Evolutionary conservation across 2,797 vertebrate species (phyloP).

Genomic region (Luscinia megarhynchos): DNA sequence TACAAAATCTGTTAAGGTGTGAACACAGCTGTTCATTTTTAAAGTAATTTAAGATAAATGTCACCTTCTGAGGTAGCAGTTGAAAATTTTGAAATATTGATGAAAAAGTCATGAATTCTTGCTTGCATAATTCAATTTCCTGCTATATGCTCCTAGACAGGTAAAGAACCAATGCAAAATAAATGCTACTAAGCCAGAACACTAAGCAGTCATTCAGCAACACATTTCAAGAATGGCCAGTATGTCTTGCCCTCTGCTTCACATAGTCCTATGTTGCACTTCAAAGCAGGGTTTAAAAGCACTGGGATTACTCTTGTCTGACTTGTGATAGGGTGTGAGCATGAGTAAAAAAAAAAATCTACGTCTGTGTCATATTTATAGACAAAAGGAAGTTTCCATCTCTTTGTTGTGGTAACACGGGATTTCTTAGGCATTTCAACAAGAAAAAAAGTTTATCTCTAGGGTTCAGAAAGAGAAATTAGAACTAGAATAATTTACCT

Average conservation of each 20-base stretch:
- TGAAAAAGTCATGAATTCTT: background rate
- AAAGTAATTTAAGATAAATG: background rate
- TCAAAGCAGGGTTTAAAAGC: background rate
- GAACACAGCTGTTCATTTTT: background rate
- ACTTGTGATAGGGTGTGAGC: background rate
- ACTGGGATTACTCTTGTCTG: background rate
- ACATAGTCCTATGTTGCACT: background rate
- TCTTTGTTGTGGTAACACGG: conserved; percentile 12
- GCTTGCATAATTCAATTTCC: background rate
- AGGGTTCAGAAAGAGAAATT: conserved; percentile 4
- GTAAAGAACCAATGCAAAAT: background rate
- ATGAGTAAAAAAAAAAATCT: background rate
- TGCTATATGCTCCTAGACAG: background rate
- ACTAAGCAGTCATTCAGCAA: background rate
- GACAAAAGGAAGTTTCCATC: conserved; percentile 3
- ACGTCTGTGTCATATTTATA: background rate
- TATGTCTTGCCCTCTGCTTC: background rate
- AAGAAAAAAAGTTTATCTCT: background rate
- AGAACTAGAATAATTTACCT: conserved; percentile 3
- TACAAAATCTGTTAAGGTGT: background rate
- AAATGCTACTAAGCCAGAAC: background rate
- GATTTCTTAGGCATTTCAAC: conserved; percentile 11
- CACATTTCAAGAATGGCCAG: background rate
- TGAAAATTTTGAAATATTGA: background rate
- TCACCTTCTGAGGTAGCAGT: background rate